phyloP scores from a whole-genome alignment of 2,888 invertebrate species.

The Eucera pruinosa region DNA sequence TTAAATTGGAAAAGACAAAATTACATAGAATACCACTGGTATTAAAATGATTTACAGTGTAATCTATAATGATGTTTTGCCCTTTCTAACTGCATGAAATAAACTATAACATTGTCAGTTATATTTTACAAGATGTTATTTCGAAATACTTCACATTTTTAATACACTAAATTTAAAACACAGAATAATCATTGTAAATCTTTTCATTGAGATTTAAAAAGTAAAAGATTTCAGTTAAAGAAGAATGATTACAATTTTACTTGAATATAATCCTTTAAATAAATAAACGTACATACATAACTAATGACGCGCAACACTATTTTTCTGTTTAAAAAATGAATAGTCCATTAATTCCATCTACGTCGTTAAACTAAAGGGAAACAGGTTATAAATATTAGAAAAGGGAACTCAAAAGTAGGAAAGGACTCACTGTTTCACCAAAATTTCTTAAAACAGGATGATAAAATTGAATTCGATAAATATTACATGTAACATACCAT shows the following conservation, averaged over 20 bases:
- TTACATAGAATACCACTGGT: too few species aligned
- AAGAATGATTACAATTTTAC: too few species aligned
- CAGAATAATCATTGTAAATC: background rate
- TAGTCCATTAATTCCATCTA: background rate
- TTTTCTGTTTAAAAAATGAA: background rate
- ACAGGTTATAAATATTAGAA: background rate
- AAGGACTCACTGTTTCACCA: background rate
- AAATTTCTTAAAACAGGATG: background rate
- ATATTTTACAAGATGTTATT: background rate
- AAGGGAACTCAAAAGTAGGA: background rate
- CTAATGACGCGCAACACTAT: background rate
- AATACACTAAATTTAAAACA: background rate
- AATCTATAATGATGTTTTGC: background rate
- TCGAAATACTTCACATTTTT: background rate
- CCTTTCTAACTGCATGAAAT: background rate
- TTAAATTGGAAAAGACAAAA: too few species aligned
- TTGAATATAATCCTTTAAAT: background rate
- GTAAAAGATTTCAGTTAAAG: too few species aligned
- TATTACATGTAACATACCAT: conserved; percentile 86
- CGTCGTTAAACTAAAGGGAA: background rate
- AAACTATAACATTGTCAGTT: background rate
- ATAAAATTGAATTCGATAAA: conserved; percentile 30
- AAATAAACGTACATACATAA: background rate
- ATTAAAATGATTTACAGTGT: background rate
- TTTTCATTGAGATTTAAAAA: background rate